Evolutionary conservation across 1,140 invertebrate genomes (phyloP).

Genomic region (Latrodectus geometricus): DNA sequence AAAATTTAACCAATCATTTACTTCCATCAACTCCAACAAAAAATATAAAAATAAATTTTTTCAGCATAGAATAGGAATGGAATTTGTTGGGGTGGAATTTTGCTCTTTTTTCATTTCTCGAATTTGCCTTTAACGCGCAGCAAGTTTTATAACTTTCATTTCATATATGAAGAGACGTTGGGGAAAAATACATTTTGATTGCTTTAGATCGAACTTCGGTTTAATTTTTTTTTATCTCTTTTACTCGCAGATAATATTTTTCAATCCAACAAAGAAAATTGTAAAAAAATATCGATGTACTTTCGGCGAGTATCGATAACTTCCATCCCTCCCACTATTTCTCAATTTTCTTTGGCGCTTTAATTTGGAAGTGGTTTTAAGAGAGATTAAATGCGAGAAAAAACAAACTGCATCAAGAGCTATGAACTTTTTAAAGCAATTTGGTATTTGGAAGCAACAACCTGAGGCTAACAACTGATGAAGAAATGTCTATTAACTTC

Average conservation of each 20-base stretch:
- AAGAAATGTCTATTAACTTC: constrained; percentile 12
- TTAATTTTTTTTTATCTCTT: neutral
- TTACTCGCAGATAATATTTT: neutral
- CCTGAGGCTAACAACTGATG: constrained; percentile 22
- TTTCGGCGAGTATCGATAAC: neutral
- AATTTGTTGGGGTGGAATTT: constrained; percentile 3
- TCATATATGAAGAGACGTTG: neutral
- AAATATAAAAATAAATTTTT: neutral
- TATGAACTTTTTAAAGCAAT: constrained; percentile 37
- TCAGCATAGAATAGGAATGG: neutral
- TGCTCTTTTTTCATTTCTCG: neutral
- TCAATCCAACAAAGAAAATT: constrained; percentile 16
- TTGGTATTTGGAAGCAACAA: neutral
- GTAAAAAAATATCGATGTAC: neutral
- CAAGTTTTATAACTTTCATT: constrained; percentile 25
- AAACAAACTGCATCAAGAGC: neutral
- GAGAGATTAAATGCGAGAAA: neutral
- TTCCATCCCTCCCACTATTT: neutral
- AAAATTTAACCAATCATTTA: constrained; percentile 4
- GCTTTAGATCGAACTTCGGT: neutral
- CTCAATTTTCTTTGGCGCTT: neutral
- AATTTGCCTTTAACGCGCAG: constrained; percentile 1
- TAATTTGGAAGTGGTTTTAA: neutral
- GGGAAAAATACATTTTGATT: constrained; percentile 14
- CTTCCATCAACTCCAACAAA: neutral